Percentiles rank a stretch among this genome's conserved stretches.
phyloP scores from a whole-genome alignment of 2,113 vertebrate genomes.

The Cnemophilus loriae region DNA sequence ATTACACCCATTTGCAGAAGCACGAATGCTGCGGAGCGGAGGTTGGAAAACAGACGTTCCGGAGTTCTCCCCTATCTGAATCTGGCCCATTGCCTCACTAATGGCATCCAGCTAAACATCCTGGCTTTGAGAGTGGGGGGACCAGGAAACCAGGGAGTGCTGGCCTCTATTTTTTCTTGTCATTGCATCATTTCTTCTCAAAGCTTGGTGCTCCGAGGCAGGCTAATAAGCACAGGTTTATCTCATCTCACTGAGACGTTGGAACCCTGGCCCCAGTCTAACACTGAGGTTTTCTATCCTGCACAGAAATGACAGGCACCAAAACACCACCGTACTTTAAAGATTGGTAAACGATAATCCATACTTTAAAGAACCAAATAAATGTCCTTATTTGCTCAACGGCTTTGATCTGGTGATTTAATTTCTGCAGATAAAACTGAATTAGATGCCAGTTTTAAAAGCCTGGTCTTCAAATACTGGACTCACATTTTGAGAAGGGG shows the following conservation, averaged over 20 bases:
- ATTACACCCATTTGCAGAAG: neutral
- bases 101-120: neutral
- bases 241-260: neutral
- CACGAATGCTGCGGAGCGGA: accelerated
- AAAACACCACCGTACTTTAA: neutral
- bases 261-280: neutral
- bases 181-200: neutral
- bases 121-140: neutral
- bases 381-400: neutral
- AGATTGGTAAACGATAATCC: neutral
- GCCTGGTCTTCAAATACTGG: neutral
- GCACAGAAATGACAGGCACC: neutral
- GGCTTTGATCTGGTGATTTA: neutral
- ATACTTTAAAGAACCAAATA: neutral
- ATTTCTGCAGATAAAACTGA: neutral
- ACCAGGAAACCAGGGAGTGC: neutral
- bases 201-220: neutral
- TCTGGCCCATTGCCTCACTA: neutral
- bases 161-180: neutral
- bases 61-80: neutral
- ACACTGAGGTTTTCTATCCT: neutral
- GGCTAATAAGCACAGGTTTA: neutral
- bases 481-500: neutral
- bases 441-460: neutral
- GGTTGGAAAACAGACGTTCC: neutral